Percentiles rank a stretch among this genome's conserved stretches.
These are phyloP conservation scores for Sceliomorpha sp. DNA, from an alignment of 2,888 invertebrate genomes.

Conservation along the genomic window DNA sequence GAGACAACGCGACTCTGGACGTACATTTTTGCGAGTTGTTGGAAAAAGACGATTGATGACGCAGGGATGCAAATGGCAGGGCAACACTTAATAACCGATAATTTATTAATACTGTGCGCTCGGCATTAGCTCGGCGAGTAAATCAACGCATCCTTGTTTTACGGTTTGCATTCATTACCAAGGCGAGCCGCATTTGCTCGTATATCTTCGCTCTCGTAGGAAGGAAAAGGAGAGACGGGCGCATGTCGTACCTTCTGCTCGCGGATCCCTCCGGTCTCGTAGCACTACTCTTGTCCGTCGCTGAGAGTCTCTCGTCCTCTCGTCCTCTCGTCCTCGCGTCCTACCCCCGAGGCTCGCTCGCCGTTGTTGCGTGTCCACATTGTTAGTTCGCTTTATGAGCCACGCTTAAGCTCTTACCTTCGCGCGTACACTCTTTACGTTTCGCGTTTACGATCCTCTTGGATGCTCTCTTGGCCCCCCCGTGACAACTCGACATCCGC, in stretches of 20 bases:
- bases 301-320: no score
- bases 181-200: slow-evolving; percentile 76
- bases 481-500: slow-evolving; percentile 33
- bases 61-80: slow-evolving; percentile 27
- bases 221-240: slow-evolving; percentile 37
- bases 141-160: slow-evolving; percentile 78
- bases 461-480: slow-evolving; percentile 30
- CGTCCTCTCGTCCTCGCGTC: no score
- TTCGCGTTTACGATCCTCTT: slow-evolving; percentile 45
- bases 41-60: slow-evolving; percentile 1
- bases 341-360: slow-evolving; percentile 47
- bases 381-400: slow-evolving; percentile 65
- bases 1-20: no score
- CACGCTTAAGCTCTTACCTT: slow-evolving; percentile 45
- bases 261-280: slow-evolving; percentile 35
- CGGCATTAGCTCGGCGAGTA: slow-evolving; percentile 74
- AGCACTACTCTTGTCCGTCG: slow-evolving; percentile 24
- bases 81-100: slow-evolving; percentile 76
- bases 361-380: slow-evolving; percentile 59
- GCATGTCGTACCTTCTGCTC: slow-evolving; percentile 13
- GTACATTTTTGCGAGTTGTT: not conserved
- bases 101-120: slow-evolving; percentile 76
- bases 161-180: slow-evolving; percentile 78
- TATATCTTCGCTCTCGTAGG: slow-evolving; percentile 70
- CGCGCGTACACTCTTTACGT: slow-evolving; percentile 27